Percentiles rank a stretch among this genome's conserved stretches.
Conservation (phyloP, 2,113 vertebrate species). For the Rhineura floridana region DNA sequence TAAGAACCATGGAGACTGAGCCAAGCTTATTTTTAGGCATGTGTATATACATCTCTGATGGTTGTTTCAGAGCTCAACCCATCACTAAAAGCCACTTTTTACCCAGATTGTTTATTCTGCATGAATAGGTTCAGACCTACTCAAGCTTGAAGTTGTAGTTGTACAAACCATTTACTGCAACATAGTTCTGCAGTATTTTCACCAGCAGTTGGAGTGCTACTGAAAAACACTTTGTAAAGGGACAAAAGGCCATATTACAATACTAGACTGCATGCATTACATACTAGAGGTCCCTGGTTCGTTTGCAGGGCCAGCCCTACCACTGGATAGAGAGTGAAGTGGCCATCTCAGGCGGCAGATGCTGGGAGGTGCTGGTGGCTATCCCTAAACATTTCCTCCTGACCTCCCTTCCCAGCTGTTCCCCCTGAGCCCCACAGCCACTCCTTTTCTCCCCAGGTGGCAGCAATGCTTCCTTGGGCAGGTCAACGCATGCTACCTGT, state of each 20-base stretch:
- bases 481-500: no score
- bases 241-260: background rate
- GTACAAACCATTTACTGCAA: background rate
- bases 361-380: no score
- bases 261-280: background rate
- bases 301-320: no score
- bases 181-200: background rate
- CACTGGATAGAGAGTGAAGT: no score
- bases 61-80: background rate
- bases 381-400: no score
- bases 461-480: no score
- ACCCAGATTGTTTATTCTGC: background rate
- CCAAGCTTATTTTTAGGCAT: conserved; percentile 27
- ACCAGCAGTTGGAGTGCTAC: background rate
- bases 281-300: background rate
- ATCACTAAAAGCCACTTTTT: background rate
- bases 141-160: background rate
- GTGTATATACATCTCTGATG: background rate
- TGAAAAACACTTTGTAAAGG: background rate
- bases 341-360: no score
- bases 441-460: no score
- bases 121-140: background rate
- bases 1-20: conserved; percentile 23
- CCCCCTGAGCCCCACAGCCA: no score
- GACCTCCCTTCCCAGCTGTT: no score